These are phyloP conservation scores for Oenanthe oenanthe DNA, from an alignment of 2,113 vertebrate species.

Conservation along the genomic window DNA sequence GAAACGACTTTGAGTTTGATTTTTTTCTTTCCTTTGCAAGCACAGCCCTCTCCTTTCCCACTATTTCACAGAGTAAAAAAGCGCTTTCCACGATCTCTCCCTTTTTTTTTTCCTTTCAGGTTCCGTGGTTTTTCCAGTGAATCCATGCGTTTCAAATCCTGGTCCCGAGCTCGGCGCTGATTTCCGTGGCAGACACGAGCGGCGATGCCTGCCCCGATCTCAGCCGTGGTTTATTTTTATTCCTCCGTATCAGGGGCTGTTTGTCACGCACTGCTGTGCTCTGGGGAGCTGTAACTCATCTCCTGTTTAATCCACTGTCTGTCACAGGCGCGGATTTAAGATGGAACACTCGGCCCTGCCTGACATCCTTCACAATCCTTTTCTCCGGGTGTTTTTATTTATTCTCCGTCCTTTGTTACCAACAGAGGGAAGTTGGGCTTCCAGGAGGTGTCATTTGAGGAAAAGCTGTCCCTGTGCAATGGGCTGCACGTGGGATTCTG, in stretches of 20 bases:
- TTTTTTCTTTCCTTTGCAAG: neutral
- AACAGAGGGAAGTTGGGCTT: neutral
- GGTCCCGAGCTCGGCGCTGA: slow-evolving; percentile 12
- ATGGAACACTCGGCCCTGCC: neutral
- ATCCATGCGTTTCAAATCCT: neutral
- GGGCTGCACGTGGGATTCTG: neutral
- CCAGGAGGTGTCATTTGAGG: neutral
- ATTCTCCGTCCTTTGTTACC: neutral
- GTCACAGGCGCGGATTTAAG: slow-evolving; percentile 52
- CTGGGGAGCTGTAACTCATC: slow-evolving; percentile 58
- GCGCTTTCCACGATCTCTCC: neutral
- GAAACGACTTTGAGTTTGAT: neutral
- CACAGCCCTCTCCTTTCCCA: neutral
- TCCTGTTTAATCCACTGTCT: slow-evolving; percentile 63
- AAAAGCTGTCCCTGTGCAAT: neutral
- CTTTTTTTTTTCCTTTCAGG: neutral
- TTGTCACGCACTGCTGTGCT: slow-evolving; percentile 51
- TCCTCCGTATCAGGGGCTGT: slow-evolving; percentile 27
- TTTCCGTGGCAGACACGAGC: slow-evolving; percentile 34
- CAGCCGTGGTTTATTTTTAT: slow-evolving; percentile 50
- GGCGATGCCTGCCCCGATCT: neutral
- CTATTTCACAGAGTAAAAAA: neutral
- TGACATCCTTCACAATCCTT: slow-evolving; percentile 25
- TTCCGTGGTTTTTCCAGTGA: neutral
- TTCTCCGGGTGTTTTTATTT: slow-evolving; percentile 10